Conservation (phyloP, 2,113 vertebrate species). For the Willisornis vidua region DNA sequence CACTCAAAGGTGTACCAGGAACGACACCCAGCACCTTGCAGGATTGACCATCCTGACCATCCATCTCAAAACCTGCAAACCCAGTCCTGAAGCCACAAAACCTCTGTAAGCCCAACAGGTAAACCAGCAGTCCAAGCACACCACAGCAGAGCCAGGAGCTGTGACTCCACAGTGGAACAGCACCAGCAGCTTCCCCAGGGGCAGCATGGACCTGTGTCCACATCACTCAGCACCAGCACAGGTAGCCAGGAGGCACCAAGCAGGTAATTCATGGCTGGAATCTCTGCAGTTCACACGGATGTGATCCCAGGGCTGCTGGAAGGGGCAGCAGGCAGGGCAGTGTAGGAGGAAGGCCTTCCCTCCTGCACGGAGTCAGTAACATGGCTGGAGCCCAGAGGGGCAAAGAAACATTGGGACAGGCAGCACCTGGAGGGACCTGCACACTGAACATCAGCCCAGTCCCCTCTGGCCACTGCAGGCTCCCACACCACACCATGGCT, state of each 20-base stretch:
- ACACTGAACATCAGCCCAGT: not conserved
- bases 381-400: not conserved
- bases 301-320: not conserved
- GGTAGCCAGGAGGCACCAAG: not conserved
- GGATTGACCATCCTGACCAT: not conserved
- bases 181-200: not conserved
- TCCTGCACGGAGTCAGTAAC: not conserved
- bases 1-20: not conserved
- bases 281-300: not conserved
- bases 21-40: not conserved
- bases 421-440: not conserved
- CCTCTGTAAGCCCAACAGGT: not conserved
- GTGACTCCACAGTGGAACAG: not conserved
- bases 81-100: not conserved
- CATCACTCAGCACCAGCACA: not conserved
- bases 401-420: not conserved
- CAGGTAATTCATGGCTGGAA: not conserved
- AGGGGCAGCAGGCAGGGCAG: not conserved
- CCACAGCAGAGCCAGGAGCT: not conserved
- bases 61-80: not conserved
- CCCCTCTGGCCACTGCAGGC: not conserved
- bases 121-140: not conserved
- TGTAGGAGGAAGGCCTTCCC: not conserved
- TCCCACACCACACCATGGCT: not conserved
- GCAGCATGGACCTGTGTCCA: rapidly evolving